phyloP scores from a whole-genome alignment of 53 echinoderm and acorn worm species.

The Holothuria scabra region DNA sequence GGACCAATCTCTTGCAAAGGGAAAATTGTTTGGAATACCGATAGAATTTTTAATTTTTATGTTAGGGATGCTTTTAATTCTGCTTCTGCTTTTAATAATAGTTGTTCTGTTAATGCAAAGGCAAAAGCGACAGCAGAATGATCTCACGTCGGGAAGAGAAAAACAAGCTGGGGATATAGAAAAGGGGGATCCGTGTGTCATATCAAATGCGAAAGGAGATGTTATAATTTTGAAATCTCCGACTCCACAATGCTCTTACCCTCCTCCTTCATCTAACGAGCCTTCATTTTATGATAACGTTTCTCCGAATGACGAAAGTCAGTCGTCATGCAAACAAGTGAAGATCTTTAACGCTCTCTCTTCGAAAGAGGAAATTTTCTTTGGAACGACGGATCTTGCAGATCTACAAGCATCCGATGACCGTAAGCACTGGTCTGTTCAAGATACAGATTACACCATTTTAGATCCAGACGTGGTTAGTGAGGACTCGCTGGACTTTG shows the following conservation, averaged over 20 bases:
- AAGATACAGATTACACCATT: neutral
- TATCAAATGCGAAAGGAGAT: no score
- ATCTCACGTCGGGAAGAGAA: no score
- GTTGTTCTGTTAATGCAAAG: neutral
- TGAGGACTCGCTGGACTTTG: constrained; percentile 14
- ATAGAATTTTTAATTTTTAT: constrained; percentile 18
- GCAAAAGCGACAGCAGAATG: neutral
- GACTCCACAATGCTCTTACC: no score
- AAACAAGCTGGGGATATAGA: no score
- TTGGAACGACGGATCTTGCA: neutral
- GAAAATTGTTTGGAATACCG: constrained; percentile 26
- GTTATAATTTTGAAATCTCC: no score
- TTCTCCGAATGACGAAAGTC: neutral
- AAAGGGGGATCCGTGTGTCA: no score
- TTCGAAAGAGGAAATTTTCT: neutral
- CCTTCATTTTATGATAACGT: constrained; percentile 40
- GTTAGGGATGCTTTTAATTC: constrained; percentile 12
- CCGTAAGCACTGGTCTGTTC: neutral
- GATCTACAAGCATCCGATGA: neutral
- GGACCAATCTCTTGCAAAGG: neutral
- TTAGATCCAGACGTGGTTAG: constrained; percentile 15
- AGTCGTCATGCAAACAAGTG: no score
- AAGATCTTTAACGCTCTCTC: neutral
- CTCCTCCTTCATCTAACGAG: neutral
- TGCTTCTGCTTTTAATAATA: constrained; percentile 11